Evolutionary conservation across 2,888 invertebrate genomes (phyloP).

Genomic region (Allygus modestus): DNA sequence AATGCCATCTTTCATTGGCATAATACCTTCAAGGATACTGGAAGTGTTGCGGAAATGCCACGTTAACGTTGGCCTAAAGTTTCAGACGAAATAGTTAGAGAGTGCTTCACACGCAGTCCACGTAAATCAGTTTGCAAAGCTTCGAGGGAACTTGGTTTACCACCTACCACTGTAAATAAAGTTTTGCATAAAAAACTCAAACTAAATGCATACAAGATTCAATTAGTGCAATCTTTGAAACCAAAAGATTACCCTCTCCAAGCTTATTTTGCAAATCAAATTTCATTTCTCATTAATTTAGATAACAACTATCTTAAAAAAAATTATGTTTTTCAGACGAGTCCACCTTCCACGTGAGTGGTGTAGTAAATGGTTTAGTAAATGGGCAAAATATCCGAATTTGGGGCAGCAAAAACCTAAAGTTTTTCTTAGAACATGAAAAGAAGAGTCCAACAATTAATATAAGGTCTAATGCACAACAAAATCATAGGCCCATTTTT

Average conservation of each 20-base stretch:
- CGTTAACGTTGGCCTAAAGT: slow-evolving; percentile 27
- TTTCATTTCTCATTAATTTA: not conserved
- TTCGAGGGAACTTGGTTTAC: slow-evolving; percentile 29
- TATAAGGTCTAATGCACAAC: not conserved
- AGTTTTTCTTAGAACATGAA: not conserved
- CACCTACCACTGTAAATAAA: not conserved
- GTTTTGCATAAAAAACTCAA: not conserved
- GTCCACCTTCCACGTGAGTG: slow-evolving; percentile 17
- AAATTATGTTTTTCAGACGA: not conserved
- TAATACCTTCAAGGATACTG: slow-evolving; percentile 15
- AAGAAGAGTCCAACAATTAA: not conserved
- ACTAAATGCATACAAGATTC: not conserved
- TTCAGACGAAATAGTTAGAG: slow-evolving; percentile 12
- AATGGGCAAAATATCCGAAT: slow-evolving; percentile 11
- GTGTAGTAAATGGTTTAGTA: no score
- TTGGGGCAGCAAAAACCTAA: slow-evolving; percentile 13
- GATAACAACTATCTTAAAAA: not conserved
- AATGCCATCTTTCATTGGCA: not conserved
- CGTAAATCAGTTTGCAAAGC: slow-evolving; percentile 14
- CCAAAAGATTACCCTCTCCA: not conserved
- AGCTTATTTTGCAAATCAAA: not conserved
- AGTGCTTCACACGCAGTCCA: slow-evolving; percentile 8
- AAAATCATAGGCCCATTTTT: not conserved
- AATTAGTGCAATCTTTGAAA: not conserved
- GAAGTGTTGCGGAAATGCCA: not conserved